Evolutionary conservation across 2,888 invertebrate species (phyloP), one percentile per base, ranked within the genome.

Genomic region (Masnerella sp.): DNA sequence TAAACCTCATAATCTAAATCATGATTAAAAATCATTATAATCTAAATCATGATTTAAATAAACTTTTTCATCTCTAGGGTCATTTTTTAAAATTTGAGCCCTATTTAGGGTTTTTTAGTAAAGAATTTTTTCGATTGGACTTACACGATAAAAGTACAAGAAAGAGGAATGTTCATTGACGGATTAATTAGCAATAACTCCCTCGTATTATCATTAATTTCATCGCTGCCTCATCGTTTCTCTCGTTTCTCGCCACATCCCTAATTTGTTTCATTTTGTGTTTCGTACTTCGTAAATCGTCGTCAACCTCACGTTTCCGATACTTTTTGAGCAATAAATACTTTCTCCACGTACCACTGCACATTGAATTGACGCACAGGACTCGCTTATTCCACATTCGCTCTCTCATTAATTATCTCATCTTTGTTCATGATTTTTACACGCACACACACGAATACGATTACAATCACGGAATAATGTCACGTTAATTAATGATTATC

Each of bases 291-390:
- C 73, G 62, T 68, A 68, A 73, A 68, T 73, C 54, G 69, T 74
- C 54, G 64, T 77, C 54, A 59, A 76, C 72, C 64, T 75, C 75
- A 78, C 77, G 76, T 77, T 77, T 78, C 81, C 83, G 82, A 82
- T 81, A 81, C 81, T 85, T 84, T 81, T 87, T 84, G 84, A 87
- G 85, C 86, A 85, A 86, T 87, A 87, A 86, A 87, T 87, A 87
- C 86, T 87, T 86, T 86, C 86, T 85, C 84, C 85, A 85, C 84
- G 82, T 82, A 84, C 83, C 82, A 86, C 84, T 85, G 83, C 84
- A 86, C 84, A 85, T 86, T 86, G 82, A 87, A 87, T 87, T 87
- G 87, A 86, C 87, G 83, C 85, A 85, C 85, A 84, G 85, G 84
- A 85, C 81, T 84, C 81, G 77, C 79, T 74, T 74, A 68, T 67